Base-by-base conservation (phyloP, 2,888 invertebrate genomes). In the Fragum sueziense region DNA sequence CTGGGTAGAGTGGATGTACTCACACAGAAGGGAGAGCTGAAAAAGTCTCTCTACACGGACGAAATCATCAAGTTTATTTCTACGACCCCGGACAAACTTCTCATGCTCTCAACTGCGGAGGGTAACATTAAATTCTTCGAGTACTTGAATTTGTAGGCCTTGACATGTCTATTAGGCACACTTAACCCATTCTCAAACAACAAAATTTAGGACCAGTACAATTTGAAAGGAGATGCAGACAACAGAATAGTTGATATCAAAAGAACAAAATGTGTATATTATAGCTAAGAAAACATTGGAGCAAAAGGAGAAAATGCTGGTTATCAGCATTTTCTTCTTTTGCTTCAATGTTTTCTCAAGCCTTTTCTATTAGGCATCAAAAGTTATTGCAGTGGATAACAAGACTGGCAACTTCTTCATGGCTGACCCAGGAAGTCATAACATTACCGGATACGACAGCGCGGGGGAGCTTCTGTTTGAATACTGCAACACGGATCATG, bases 101-200 rank as follows among this genome's bases (percentile, higher is more conserved):
- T 90, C 7, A 85, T 89, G 79, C 77, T 88, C 2, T 88, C 87
- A 34, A 89, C 88, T 31, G 85, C 88, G 20, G 89, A 88, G 20
- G 90, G 90, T 0, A 80, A 67, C 17, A 84, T 90, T 22, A 88
- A 89, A 70, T 90, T 88, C 69, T 89, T 87, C 69, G 88, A 90
- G 9, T 90, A 90, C 52, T 69, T 87, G 17, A 86, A 80, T 22
- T 34, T 80, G 20, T 80, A 73, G 57, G 51, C n/a, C n/a, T n/a
- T n/a, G n/a, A n/a, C n/a, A n/a, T n/a, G n/a, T n/a, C n/a, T n/a
- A n/a, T n/a, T n/a, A n/a, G n/a, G n/a, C n/a, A n/a, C n/a, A n/a
- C n/a, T n/a, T n/a, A n/a, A n/a, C n/a, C n/a, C n/a, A n/a, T n/a
- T n/a, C n/a, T n/a, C n/a, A n/a, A n/a, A n/a, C n/a, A n/a, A n/a